Base-by-base conservation (phyloP, 2,797 vertebrate species). In the Buphagus erythrorhynchus region DNA sequence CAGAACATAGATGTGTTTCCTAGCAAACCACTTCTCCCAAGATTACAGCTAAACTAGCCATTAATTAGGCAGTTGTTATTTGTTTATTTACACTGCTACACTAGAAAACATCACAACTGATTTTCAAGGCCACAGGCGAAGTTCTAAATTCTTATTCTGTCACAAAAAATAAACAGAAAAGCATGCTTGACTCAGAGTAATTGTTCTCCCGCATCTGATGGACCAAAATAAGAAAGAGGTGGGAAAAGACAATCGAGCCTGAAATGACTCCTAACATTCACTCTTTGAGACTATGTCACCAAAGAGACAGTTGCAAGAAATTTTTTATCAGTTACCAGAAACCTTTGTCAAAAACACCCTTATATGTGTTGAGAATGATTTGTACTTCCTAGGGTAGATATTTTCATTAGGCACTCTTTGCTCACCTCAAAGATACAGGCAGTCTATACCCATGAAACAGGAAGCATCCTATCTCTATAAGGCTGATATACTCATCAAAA, bases 1-100 rank as follows among this genome's bases (percentile, higher is more conserved):
- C 2, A 45, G 26, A 86, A 46, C 8, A 42, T 4, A 5, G 22
- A 11, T 0, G 1, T 25, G 7, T 51, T 71, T n/a, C 51, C 38
- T 28, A 20, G 11, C 20, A 74, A 71, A 63, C 3, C 3, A 4
- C 3, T 86, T 86, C 40, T 83, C 26, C 15, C 19, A 48, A 36
- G 17, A 35, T 19, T 62, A 13, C 11, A 31, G 10, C 17, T 77
- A 51, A 91, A 58, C 13, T 71, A 80, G 13, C 3, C 14, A 54
- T 51, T 74, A 88, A 63, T 57, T 67, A 48, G 25, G n/a, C 19
- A 5, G 9, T 25, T 55, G 5, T 28, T 40, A 36, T 36, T 75
- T 58, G 2, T 14, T 46, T 71, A 40, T 67, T 51, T 31, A 10
- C 6, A 36, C 3, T 62, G 16, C 5, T 58, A 29, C 9, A 54